Evolutionary conservation across 2,888 invertebrate genomes (phyloP), one percentile per base, ranked within the genome.

Genomic region (Eulithis prunata): DNA sequence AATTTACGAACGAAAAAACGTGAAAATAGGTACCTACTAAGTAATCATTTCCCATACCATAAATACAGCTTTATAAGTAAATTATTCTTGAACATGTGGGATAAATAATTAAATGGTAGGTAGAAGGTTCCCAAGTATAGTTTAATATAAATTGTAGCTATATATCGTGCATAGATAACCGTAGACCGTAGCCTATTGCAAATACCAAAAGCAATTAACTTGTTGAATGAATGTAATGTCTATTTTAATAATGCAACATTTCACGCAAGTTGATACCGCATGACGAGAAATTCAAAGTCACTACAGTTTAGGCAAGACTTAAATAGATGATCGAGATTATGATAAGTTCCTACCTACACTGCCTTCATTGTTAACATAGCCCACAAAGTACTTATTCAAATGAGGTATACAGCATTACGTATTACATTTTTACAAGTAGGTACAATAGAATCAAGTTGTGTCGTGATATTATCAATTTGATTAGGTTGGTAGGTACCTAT

Each of bases 361-460:
- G 28, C 12, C 10, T 47, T 45, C 14, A 28, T 36, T 52, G 57
- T 57, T 52, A 62, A 28, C 56, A 51, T 52, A 46, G 12, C 62
- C 57, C 43, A 43, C 21, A 10, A 21, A 21, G 49, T 46, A 57
- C 47, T 10, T 52, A 45, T 57, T 62, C 52, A 57, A 53, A 57
- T 53, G 38, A 63, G 57, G 46, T 41, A 51, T 13, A 45, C 51
- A 57, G 14, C 21, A 46, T 51, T 59, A 32, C 59, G 53, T 60
- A 67, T 59, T 51, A 61, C 63, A 70, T 71, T 71, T 71, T 68
- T 62, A 57, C 41, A 49, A 60, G 52, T 45, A n/a, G 45, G 45
- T 36, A 76, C 78, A 80, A 79, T 78, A 72, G 75, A 77, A 77
- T 75, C 75, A 78, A 76, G 75, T 75, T 69, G 66, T 66, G 75